Evolutionary conservation across 2,888 invertebrate genomes (phyloP), one percentile per base, ranked within the genome.

Genomic region (Cremastinae sp.): DNA sequence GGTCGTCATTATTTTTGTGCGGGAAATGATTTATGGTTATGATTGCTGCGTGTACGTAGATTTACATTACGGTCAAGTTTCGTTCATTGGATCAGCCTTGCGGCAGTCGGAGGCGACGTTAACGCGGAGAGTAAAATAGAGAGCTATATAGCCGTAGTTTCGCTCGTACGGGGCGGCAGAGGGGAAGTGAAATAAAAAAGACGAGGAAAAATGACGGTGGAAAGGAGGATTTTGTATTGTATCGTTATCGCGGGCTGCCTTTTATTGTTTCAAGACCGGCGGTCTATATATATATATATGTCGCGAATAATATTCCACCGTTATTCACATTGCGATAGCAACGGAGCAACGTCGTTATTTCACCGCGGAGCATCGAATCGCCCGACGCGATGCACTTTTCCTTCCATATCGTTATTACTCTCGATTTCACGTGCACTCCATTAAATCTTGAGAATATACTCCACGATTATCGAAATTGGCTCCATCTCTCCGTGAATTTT

Each of bases 51-150:
- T 12, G 62, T 68, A 70, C 41, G 69, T 64, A 58, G 76, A 73
- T 76, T 76, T 73, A 69, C 58, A 73, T 72, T 78, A 76, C 76
- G 76, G 58, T 72, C 76, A 65, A 65, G 18, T 61, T 69, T 64
- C 76, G 72, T 70, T 78, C 72, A 79, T 79, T 78, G 70, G 78
- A 79, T 78, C 75, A 74, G 78, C 79, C 79, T 79, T 78, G 78
- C 53, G 54, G 56, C n/a, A 62, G 68, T 68, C 34, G n/a, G n/a
- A n/a, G n/a, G n/a, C 34, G 53, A 49, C 62, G 47, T 53, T 59
- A 38, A 45, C 54, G 41, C 49, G 22, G 34, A 53, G 28, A 18
- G 34, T 34, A 43, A 38, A 9, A 43, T 28, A 18, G 45, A 18
- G 28, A 45, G 28, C 34, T 10, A 38, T n/a, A 36, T 18, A 64